Base-by-base conservation (phyloP, 2,888 invertebrate species). In the Leucophenga maculata region DNA sequence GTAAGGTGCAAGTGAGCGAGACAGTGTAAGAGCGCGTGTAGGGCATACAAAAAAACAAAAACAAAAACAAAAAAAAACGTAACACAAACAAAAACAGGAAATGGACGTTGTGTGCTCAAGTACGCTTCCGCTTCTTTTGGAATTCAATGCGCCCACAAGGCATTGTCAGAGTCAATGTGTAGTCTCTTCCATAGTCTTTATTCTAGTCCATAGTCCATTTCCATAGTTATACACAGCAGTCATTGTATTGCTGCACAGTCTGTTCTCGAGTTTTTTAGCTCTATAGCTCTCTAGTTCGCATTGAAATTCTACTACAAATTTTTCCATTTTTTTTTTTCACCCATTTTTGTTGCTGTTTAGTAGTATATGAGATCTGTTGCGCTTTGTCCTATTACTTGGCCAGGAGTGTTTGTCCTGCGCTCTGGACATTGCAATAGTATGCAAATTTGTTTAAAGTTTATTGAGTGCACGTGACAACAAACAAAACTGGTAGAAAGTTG, bases 391-490 rank as follows among this genome's bases (percentile, higher is more conserved):
- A n/a, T 18, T 26, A 4, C 26, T 26, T 2, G 26, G 3, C 26
- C 26, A 26, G 26, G 4, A 26, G 4, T 60, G 60, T 52, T 73
- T 65, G 70, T 16, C n/a, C 22, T 18, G 32, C 74, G 69, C 68
- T 9, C 14, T 16, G 52, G 14, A n/a, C 66, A 66, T 22, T 69
- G 70, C 59, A 57, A 62, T 72, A 70, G 70, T 77, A 83, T 83
- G 81, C 83, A 83, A 83, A 83, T 83, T 83, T 80, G 83, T 80
- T 83, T 76, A 77, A 83, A 82, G 83, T 82, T 83, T 82, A 83
- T 83, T 82, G 83, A 80, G 81, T 79, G 83, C 81, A 83, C 83
- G 82, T 82, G 79, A 79, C 80, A 78, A 77, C 79, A 82, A 83
- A 83, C 80, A 82, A 80, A 82, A 80, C 77, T 78, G 80, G 77